A percentile compares a stretch with the other conserved stretches of the same genome.
Evolutionary conservation across 2,113 vertebrate species (phyloP).

Genomic region (Lichenostomus cassidix): DNA sequence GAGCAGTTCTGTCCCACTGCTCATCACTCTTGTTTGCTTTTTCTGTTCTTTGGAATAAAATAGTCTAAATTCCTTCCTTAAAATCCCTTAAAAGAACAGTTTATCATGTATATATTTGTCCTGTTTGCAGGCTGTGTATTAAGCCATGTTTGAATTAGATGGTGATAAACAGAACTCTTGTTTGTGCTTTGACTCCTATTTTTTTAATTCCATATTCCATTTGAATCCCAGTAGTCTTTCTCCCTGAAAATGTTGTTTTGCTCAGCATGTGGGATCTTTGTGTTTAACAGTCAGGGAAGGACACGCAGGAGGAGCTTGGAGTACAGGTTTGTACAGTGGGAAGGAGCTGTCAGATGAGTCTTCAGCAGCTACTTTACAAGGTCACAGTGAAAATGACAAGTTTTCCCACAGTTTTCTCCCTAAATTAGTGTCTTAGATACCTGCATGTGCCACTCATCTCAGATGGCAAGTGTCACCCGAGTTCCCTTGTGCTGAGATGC

Average conservation of each 20-base stretch:
- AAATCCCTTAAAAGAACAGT: background rate
- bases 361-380: background rate
- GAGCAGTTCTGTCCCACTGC: conserved; percentile 43
- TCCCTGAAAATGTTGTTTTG: background rate
- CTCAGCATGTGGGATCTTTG: background rate
- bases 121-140: background rate
- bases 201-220: background rate
- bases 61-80: background rate
- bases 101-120: background rate
- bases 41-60: background rate
- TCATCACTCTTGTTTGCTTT: conserved; percentile 24
- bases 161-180: background rate
- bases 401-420: background rate
- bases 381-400: rapidly evolving
- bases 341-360: background rate
- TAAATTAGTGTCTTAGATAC: background rate
- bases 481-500: background rate
- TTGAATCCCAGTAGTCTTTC: background rate
- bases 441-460: background rate
- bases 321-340: background rate
- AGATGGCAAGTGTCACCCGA: no score
- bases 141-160: background rate
- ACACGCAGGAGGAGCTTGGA: background rate
- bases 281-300: background rate
- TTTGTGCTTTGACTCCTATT: background rate